phyloP scores from a whole-genome alignment of 2,797 vertebrate species.

The Macrochelys suwanniensis region DNA sequence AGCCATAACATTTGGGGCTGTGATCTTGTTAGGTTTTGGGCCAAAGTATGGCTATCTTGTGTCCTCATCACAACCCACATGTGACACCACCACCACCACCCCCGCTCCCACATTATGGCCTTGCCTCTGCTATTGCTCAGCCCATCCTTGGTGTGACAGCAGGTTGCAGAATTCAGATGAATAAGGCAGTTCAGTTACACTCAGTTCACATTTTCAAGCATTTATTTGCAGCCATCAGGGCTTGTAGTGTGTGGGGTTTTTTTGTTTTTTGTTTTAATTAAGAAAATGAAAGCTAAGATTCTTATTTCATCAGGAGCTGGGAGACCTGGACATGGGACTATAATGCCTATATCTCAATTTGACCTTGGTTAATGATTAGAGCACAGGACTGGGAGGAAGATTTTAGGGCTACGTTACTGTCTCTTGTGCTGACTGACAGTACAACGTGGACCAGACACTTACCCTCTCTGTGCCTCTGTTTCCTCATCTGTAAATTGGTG shows the following conservation, averaged over 20 bases:
- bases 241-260: not conserved
- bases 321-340: not conserved
- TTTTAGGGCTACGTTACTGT: constrained; percentile 29
- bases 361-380: not conserved
- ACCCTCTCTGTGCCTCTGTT: too few species aligned
- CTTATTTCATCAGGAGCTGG: not conserved
- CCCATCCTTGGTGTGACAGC: not conserved
- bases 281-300: not conserved
- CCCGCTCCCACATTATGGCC: not conserved
- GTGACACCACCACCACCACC: too few species aligned
- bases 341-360: not conserved
- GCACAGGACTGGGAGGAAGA: not conserved
- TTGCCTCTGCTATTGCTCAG: not conserved
- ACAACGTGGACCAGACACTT: too few species aligned
- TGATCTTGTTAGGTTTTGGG: not conserved
- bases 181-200: not conserved
- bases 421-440: constrained; percentile 6
- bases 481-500: too few species aligned
- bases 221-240: not conserved
- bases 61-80: not conserved
- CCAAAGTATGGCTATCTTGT: not conserved
- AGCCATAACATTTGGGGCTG: not conserved
- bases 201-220: not conserved
- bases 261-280: not conserved
- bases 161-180: not conserved